Evolutionary conservation across 2,888 invertebrate genomes (phyloP), one percentile per base, ranked within the genome.

Genomic region (Zeuzera pyrina): DNA sequence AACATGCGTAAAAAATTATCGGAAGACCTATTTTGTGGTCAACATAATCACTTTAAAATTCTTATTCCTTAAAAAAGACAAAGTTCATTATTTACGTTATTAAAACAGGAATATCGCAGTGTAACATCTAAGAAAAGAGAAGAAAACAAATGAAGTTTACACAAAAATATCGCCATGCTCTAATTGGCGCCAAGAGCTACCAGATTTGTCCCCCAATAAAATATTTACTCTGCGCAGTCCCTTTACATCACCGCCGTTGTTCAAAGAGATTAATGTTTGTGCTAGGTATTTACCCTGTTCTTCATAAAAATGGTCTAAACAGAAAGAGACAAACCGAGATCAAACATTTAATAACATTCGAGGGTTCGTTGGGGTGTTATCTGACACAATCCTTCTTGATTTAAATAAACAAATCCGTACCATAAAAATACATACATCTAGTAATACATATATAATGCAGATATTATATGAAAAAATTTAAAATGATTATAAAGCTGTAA

Each of bases 221-320:
- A 83, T 74, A 81, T 81, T 81, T 67, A 68, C 69, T 54, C 45
- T 38, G 35, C 45, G 43, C 42, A 54, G 69, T 67, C 76, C 76
- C 78, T 72, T 72, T 77, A 74, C 73, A 73, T 79, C 72, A 71
- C 68, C 48, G 49, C 65, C 68, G 78, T 74, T 78, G 73, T 76
- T 71, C 76, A 70, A 73, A 77, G 72, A 79, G 83, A 81, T 81
- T 81, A 81, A 78, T 83, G 81, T 81, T 83, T 81, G 76, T 73
- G 53, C 67, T 56, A 48, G 58, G 52, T 81, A 76, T 83, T 83
- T 83, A 61, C 68, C 61, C 70, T 55, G 71, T 70, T 69, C 74
- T 77, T 81, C 78, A 83, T 83, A 81, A 83, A 83, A 81, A 81
- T 73, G 65, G 67, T 66, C 57, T 53, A 66, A 76, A 77, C 72